Evolutionary conservation across 2,888 invertebrate genomes (phyloP), one percentile per base, ranked within the genome.

Genomic region (Epinotia bilunana): DNA sequence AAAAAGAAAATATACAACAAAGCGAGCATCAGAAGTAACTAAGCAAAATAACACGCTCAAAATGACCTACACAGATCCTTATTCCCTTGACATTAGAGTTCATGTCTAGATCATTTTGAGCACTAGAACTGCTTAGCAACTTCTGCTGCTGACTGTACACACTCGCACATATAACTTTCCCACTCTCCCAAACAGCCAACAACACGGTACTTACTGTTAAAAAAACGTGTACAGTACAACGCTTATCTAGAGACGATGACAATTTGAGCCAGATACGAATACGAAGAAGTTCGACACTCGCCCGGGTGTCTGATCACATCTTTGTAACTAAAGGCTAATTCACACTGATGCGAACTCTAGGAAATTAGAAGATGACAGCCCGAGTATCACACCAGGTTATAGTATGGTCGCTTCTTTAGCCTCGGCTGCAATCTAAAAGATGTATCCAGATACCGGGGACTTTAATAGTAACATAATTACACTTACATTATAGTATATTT

Each of bases 231-330:
- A 57, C 60, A 62, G 61, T 61, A 57, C 60, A 62, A 55, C 71
- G 65, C 71, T 72, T 75, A 75, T 20, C 71, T 75, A 75, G 49
- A 75, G 65, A 75, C 65, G 60, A 72, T 39, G 73, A 72, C 65
- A 46, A 75, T 67, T 74, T 75, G 75, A 75, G 75, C 72, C 75
- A 72, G 72, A 65, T 67, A 75, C 55, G 28, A 71, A 61, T 64
- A 72, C 61, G 49, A 73, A 64, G 64, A 73, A 63, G 33, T 67
- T 67, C 58, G 43, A 63, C 57, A 55, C 23, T 20, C 57, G 9
- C 23, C 72, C 43, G 20, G 53, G 20, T 53, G 57, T 61, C 67
- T 75, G 71, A 57, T 43, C 64, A 75, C 72, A 65, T 13, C 63
- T 49, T 63, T 23, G 28, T 28, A 57, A 39, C n/a, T 63, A 49